A percentile compares a stretch with the other conserved stretches of the same genome.
phyloP scores from a whole-genome alignment of 2,797 vertebrate species.

The Nannoperca australis region DNA sequence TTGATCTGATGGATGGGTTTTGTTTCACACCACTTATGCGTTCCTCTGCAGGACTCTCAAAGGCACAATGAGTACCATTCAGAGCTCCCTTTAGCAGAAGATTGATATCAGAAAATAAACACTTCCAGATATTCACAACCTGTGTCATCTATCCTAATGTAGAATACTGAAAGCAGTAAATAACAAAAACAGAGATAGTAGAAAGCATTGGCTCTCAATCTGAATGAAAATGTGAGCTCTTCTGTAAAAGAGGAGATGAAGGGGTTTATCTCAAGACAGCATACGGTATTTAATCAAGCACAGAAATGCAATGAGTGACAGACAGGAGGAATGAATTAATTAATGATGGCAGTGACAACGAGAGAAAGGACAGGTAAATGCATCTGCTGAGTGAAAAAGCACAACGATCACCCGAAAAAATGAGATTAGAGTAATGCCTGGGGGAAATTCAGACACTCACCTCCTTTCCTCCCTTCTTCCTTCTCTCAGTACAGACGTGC shows the following conservation, averaged over 20 bases:
- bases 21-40: conserved; percentile 46
- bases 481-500: conserved; percentile 69
- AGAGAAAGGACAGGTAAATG: conserved; percentile 31
- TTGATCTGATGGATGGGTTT: conserved; percentile 52
- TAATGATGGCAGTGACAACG: conserved; percentile 47
- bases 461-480: conserved; percentile 56
- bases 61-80: conserved; percentile 38
- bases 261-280: conserved; percentile 29
- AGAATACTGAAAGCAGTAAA: conserved; percentile 16
- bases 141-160: conserved; percentile 29
- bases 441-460: conserved; percentile 67
- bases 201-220: neutral
- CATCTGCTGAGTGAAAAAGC: conserved; percentile 36
- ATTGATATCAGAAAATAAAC: conserved; percentile 45
- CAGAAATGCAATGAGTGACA: conserved; percentile 44
- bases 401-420: conserved; percentile 36
- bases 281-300: conserved; percentile 38
- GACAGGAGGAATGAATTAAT: conserved; percentile 34
- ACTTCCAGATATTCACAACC: conserved; percentile 21
- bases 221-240: conserved; percentile 35
- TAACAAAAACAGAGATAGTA: conserved; percentile 17
- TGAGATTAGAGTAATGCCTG: conserved; percentile 39
- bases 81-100: conserved; percentile 46
- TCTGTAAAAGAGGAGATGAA: conserved; percentile 29
- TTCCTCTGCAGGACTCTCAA: conserved; percentile 57